These are phyloP conservation scores for Varecia variegata DNA, from an alignment of 2,797 vertebrate species.

Conservation along the genomic window DNA sequence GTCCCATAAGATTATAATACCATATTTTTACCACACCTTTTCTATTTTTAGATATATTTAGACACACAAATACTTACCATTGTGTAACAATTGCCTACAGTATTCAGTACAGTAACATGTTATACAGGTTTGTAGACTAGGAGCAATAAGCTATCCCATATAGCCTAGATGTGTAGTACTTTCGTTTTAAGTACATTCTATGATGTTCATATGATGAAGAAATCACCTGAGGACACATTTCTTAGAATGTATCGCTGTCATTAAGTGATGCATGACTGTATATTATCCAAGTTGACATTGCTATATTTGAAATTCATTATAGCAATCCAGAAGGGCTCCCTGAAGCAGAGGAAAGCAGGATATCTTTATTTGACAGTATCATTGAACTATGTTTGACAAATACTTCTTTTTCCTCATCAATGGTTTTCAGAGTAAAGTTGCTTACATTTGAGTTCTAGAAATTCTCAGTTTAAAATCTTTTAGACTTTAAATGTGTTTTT, in stretches of 20 bases:
- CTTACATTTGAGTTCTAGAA: neutral
- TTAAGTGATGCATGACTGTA: neutral
- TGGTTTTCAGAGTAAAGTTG: neutral
- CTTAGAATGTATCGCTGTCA: neutral
- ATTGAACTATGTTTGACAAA: constrained; percentile 6
- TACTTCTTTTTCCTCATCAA: neutral
- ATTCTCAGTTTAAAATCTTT: neutral
- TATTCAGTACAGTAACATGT: neutral
- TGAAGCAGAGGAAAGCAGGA: neutral
- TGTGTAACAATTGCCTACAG: neutral
- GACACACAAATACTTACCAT: neutral
- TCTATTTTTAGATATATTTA: neutral
- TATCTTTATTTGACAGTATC: neutral
- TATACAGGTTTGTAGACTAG: neutral
- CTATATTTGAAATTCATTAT: constrained; percentile 15
- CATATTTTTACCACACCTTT: neutral
- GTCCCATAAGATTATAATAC: neutral
- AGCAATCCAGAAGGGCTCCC: neutral
- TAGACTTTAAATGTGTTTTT: neutral
- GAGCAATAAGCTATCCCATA: neutral
- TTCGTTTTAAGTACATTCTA: neutral
- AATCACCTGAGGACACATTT: neutral
- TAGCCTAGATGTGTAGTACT: neutral
- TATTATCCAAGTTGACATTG: neutral
- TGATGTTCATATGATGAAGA: neutral